phyloP scores from a whole-genome alignment of 2,888 invertebrate species.

The Apotomis capreana region DNA sequence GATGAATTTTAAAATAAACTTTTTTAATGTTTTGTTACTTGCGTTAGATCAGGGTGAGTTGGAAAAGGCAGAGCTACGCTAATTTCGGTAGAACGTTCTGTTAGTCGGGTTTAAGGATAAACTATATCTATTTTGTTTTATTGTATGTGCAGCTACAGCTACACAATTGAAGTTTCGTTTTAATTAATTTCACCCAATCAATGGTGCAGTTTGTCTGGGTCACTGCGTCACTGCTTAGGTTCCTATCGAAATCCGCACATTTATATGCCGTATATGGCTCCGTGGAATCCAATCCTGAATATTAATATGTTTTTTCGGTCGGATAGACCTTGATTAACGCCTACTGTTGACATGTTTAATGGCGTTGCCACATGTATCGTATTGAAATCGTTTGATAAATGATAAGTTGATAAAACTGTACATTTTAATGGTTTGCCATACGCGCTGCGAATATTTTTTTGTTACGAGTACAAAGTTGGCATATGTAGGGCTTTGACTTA shows the following conservation, averaged over 20 bases:
- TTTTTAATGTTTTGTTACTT: too few species aligned
- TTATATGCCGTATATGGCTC: conserved; percentile 24
- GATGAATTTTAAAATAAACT: too few species aligned
- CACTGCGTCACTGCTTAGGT: conserved; percentile 23
- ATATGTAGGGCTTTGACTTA: conserved; percentile 6
- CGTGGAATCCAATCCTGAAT: conserved; percentile 27
- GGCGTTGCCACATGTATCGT: conserved; percentile 36
- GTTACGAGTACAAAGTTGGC: conserved; percentile 4
- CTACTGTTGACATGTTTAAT: conserved; percentile 39
- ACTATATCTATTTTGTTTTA: background rate
- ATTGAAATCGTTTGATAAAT: conserved; percentile 39
- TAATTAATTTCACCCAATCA: conserved; percentile 12
- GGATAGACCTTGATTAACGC: conserved; percentile 40
- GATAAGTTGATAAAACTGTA: conserved; percentile 30
- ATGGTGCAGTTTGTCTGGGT: conserved; percentile 29
- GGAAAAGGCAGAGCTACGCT: too few species aligned
- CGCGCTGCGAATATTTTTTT: conserved; percentile 27
- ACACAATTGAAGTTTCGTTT: conserved; percentile 1
- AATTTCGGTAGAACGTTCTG: too few species aligned
- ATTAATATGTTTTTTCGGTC: conserved; percentile 31
- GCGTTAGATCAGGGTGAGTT: too few species aligned
- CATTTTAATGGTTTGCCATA: conserved; percentile 27
- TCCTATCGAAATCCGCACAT: conserved; percentile 20
- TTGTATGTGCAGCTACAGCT: background rate
- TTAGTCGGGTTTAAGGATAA: background rate